Evolutionary conservation across 2,797 vertebrate genomes (phyloP).

Genomic region (Cheirogaleus major): DNA sequence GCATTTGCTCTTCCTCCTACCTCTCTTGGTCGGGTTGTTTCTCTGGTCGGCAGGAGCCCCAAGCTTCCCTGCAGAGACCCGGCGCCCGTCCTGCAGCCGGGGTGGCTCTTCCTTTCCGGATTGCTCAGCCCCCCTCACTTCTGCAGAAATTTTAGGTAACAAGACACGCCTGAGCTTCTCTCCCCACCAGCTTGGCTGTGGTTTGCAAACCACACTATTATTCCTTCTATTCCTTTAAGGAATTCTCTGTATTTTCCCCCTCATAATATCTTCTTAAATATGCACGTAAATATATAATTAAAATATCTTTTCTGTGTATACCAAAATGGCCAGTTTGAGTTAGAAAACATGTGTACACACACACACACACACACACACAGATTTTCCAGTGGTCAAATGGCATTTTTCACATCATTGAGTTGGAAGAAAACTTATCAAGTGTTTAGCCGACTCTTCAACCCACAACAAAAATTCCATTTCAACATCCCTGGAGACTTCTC

Average conservation of each 20-base stretch:
- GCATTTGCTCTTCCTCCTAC: slow-evolving; percentile 67
- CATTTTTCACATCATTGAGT: neutral
- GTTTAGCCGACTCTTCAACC: neutral
- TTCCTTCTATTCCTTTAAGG: neutral
- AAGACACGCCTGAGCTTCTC: slow-evolving; percentile 27
- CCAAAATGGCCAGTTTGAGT: neutral
- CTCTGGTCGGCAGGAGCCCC: slow-evolving; percentile 70
- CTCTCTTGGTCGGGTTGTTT: slow-evolving; percentile 67
- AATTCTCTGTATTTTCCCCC: neutral
- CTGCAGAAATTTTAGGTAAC: neutral
- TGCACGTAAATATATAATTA: neutral
- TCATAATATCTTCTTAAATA: neutral
- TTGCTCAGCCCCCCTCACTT: neutral
- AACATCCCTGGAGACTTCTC: neutral
- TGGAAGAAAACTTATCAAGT: neutral
- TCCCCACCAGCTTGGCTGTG: slow-evolving; percentile 38
- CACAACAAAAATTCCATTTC: neutral
- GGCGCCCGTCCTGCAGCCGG: slow-evolving; percentile 62
- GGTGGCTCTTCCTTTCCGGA: neutral
- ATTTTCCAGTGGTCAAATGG: neutral
- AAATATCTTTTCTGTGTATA: neutral
- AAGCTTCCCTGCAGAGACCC: slow-evolving; percentile 67
- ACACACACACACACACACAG: no score
- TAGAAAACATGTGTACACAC: neutral
- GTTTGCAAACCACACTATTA: slow-evolving; percentile 2